These are phyloP conservation scores for Camponotus vicinus DNA, from an alignment of 1,140 invertebrate species.

Conservation along the genomic window DNA sequence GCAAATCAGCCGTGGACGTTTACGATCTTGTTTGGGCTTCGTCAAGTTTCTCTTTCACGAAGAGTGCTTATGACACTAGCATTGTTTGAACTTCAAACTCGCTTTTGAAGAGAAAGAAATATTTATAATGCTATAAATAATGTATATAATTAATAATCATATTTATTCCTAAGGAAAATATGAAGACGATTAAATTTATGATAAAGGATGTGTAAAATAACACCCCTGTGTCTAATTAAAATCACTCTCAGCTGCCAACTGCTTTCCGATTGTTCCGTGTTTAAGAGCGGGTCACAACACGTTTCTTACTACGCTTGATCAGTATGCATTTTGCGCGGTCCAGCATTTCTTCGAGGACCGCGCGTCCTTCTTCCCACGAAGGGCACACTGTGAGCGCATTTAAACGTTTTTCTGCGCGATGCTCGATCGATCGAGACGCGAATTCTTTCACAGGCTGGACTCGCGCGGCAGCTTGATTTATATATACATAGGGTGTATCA, in stretches of 20 bases:
- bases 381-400: slow-evolving; percentile 70
- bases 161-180: not conserved
- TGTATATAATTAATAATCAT: not conserved
- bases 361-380: slow-evolving; percentile 75
- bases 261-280: slow-evolving; percentile 3
- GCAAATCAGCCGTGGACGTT: slow-evolving; percentile 30
- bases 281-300: not conserved
- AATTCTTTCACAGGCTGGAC: slow-evolving; percentile 78
- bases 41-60: not conserved
- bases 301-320: slow-evolving; percentile 39
- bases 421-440: slow-evolving; percentile 76
- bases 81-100: not conserved
- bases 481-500: slow-evolving; percentile 67
- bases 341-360: slow-evolving; percentile 48
- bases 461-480: slow-evolving; percentile 80
- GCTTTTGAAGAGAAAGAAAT: not conserved
- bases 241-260: not conserved
- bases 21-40: slow-evolving; percentile 36
- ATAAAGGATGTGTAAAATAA: not conserved
- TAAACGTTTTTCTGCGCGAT: slow-evolving; percentile 79
- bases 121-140: not conserved
- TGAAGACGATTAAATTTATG: not conserved
- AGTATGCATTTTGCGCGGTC: slow-evolving; percentile 56
- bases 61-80: not conserved
- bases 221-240: not conserved